These are phyloP conservation scores for Euspilapteryx auroguttella DNA, from an alignment of 2,888 invertebrate genomes.

Conservation along the genomic window DNA sequence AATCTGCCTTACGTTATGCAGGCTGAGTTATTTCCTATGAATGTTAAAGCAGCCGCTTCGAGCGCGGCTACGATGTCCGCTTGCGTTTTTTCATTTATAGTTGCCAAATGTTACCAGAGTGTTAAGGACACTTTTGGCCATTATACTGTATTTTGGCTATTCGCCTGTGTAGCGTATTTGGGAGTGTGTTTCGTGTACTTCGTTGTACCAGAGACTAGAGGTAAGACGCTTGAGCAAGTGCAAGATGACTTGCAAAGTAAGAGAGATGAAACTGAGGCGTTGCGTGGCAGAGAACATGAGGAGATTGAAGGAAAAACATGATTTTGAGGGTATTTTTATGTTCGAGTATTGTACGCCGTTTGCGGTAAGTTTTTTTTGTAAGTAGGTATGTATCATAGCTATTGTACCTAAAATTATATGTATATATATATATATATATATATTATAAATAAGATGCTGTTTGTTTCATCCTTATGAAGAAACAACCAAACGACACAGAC, in stretches of 20 bases:
- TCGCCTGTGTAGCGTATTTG: conserved; percentile 50
- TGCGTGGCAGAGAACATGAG: conserved; percentile 8
- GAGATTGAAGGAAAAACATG: background rate
- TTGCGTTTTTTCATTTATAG: conserved; percentile 57
- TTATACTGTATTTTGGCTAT: conserved; percentile 62
- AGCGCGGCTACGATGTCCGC: conserved; percentile 60
- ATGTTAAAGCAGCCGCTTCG: conserved; percentile 63
- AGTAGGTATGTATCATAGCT: too few relatives aligned
- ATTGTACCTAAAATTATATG: too few relatives aligned
- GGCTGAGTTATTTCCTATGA: conserved; percentile 66
- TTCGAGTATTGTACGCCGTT: too few relatives aligned
- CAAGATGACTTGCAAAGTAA: conserved; percentile 51
- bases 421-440: too few relatives aligned
- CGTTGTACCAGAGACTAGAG: conserved; percentile 65
- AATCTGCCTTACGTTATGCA: conserved; percentile 65
- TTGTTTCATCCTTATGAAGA: too few relatives aligned
- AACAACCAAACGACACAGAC: too few relatives aligned
- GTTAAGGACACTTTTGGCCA: conserved; percentile 58
- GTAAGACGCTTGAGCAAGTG: conserved; percentile 63
- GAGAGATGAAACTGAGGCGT: conserved; percentile 17
- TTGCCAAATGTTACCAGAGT: conserved; percentile 62
- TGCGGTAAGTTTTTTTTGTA: too few relatives aligned
- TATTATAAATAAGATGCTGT: too few relatives aligned
- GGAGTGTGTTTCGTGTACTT: conserved; percentile 61
- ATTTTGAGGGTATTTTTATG: too few relatives aligned